A percentile compares a stretch with the other conserved stretches of the same genome.
Evolutionary conservation across 37 sponge, comb jelly and placozoan species (phyloP).

Genomic region (Mnemiopsis leidyi): DNA sequence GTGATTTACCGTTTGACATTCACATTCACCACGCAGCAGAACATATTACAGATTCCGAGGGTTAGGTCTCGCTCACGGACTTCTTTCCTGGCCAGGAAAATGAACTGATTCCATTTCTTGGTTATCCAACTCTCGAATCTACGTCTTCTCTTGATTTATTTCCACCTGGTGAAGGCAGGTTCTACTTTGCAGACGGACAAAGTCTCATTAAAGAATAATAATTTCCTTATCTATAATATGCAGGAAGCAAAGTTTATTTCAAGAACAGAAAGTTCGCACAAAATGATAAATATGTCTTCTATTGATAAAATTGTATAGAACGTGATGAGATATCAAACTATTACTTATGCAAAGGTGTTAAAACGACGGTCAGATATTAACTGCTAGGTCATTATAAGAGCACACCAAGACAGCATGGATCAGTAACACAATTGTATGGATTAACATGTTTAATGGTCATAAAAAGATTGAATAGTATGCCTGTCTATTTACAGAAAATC

Average conservation of each 20-base stretch:
- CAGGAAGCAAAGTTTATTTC: background rate
- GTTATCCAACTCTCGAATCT: background rate
- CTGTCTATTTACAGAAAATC: background rate
- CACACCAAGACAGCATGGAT: background rate
- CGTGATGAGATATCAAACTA: background rate
- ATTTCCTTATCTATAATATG: background rate
- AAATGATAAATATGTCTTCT: background rate
- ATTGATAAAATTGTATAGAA: background rate
- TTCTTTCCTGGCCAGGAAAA: background rate
- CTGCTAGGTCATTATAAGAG: background rate
- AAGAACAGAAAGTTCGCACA: background rate
- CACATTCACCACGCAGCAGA: background rate
- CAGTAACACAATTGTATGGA: background rate
- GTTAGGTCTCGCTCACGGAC: background rate
- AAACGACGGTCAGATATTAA: background rate
- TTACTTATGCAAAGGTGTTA: background rate
- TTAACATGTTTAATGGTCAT: background rate
- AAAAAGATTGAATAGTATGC: background rate
- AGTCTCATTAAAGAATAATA: background rate
- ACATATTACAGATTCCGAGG: background rate
- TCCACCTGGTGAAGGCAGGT: background rate
- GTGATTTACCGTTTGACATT: background rate
- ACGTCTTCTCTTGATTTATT: background rate
- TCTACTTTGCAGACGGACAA: background rate
- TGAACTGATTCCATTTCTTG: background rate